Percentiles rank a stretch among this genome's conserved stretches.
These are phyloP conservation scores for Meloidogyne floridensis DNA, from an alignment of 1,140 invertebrate genomes.

Conservation along the genomic window DNA sequence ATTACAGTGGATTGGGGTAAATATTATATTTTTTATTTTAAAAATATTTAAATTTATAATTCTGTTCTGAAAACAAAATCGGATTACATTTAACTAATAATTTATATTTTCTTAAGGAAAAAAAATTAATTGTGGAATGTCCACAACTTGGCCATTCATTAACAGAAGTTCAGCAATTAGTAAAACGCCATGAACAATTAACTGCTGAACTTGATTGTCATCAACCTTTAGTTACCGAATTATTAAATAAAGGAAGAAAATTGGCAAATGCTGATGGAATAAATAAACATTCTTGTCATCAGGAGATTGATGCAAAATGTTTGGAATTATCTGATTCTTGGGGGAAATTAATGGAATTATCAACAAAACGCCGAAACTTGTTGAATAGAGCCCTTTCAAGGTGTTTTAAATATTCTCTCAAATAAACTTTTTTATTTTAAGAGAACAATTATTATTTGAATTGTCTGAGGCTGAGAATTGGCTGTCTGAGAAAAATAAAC, in stretches of 20 bases:
- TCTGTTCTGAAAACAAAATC: too few relatives aligned
- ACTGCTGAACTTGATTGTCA: constrained; percentile 82
- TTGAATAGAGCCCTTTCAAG: constrained; percentile 47
- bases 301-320: constrained; percentile 71
- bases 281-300: constrained; percentile 76
- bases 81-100: too few relatives aligned
- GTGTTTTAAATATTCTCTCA: too few relatives aligned
- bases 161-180: constrained; percentile 84
- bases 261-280: constrained; percentile 60
- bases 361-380: constrained; percentile 42
- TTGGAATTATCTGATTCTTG: constrained; percentile 68
- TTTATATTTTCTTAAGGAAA: constrained; percentile 71
- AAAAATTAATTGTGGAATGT: constrained; percentile 78
- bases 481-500: constrained; percentile 71
- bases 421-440: not conserved
- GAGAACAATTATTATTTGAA: constrained; percentile 71
- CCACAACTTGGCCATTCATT: constrained; percentile 76
- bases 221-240: constrained; percentile 73
- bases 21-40: too few relatives aligned
- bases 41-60: too few relatives aligned
- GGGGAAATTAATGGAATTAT: constrained; percentile 41
- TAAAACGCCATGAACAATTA: constrained; percentile 89
- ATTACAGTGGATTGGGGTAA: constrained; percentile 83
- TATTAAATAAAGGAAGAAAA: too few relatives aligned
- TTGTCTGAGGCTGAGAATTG: constrained; percentile 88